Evolutionary conservation across 2,113 vertebrate species (phyloP), one percentile per base, ranked within the genome.

Genomic region (Circaetus cinerascens): DNA sequence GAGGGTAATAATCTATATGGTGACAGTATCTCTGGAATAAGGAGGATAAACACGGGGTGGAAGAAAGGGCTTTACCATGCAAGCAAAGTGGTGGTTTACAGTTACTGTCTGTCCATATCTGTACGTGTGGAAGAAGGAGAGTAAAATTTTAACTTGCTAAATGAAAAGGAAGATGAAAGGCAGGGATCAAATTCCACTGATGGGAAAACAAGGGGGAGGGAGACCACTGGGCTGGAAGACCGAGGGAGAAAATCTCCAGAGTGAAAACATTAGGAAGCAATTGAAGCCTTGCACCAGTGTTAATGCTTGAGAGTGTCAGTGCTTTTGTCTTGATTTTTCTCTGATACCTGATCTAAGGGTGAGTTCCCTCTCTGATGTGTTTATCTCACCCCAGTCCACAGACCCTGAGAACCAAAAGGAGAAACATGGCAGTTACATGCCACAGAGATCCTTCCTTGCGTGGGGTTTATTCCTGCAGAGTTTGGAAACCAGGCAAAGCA

Each of bases 121-220:
- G 23, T 43, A 25, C 0, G 0, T 27, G 67, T 71, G 56, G 62
- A 53, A 76, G 45, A 62, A 17, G 40, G 34, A 41, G n/a, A 63
- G 26, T 10, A 38, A 67, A 78, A 59, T 6, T 48, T n/a, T 29
- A 32, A 46, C n/a, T 75, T 86, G 9, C 10, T 62, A 46, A 45
- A 51, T 41, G 13, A 41, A 34, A 90, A 82, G 45, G 25, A 59
- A 91, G 57, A 68, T 86, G 51, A 94, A 95, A 92, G 57, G 29
- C 62, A 82, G 48, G 53, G 51, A 71, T 95, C 71, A n/a, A 46
- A 68, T 96, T 95, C 81, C 74, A 50, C 27, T 55, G 66, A 7
- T 29, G 40, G 40, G 51, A 82, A 80, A 77, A 50, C 30, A 46
- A 77, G 1, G 1, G 18, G 22, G 55, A 71, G 29, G n/a, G 57